Conservation (phyloP, 2,888 invertebrate genomes). For the Teinopalpus imperialis region DNA sequence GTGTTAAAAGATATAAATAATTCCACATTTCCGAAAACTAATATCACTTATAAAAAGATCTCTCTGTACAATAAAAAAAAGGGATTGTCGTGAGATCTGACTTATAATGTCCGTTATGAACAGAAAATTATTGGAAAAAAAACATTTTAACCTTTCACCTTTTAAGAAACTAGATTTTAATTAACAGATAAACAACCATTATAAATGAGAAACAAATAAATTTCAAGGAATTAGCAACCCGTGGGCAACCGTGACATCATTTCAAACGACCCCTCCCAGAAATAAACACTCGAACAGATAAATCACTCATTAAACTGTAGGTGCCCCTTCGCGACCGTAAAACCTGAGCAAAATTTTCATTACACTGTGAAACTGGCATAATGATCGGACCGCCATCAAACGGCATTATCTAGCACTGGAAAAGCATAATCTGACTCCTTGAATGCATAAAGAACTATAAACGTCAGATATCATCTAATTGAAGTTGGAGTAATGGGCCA, state of each 20-base stretch:
- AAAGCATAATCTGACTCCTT: conserved; percentile 71
- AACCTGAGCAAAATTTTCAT: conserved; percentile 72
- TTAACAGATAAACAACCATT: too few species aligned
- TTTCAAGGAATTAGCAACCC: conserved; percentile 7
- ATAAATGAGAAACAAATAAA: conserved; percentile 12
- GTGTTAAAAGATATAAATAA: too few species aligned
- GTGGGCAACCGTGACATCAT: conserved; percentile 15
- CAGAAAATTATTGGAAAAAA: too few species aligned
- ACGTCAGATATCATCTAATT: conserved; percentile 80
- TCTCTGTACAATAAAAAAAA: too few species aligned
- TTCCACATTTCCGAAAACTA: too few species aligned
- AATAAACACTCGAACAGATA: conserved; percentile 48
- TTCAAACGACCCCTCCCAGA: conserved; percentile 31
- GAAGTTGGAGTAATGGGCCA: conserved; percentile 64
- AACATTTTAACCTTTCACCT: too few species aligned
- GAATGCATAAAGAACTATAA: conserved; percentile 80
- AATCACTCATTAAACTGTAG: conserved; percentile 48
- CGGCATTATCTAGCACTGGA: conserved; percentile 67
- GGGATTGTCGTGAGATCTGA: too few species aligned
- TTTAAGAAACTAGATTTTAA: too few species aligned
- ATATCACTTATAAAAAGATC: too few species aligned
- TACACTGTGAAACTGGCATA: conserved; percentile 63
- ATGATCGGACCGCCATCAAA: conserved; percentile 73
- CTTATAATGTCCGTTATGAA: too few species aligned
- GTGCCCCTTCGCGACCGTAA: conserved; percentile 51